Conservation (phyloP, 2,888 invertebrate genomes). For the Thereva unica region DNA sequence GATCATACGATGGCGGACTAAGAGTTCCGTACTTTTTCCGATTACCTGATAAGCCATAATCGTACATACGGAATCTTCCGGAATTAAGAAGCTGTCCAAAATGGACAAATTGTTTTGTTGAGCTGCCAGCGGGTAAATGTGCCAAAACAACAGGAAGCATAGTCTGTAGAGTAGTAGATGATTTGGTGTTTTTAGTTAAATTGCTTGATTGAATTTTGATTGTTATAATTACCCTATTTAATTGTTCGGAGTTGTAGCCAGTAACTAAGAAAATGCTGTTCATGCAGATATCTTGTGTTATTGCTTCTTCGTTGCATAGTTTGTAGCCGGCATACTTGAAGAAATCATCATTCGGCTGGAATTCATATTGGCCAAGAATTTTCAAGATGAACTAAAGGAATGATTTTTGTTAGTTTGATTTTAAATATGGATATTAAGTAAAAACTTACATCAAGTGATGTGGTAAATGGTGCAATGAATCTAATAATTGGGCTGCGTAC, state of each 20-base stretch:
- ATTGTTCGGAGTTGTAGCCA: constrained; percentile 54
- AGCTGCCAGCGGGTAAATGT: constrained; percentile 63
- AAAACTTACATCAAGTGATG: constrained; percentile 8
- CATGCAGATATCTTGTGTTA: constrained; percentile 37
- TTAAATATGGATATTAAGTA: too few species aligned
- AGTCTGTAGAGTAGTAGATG: constrained; percentile 47
- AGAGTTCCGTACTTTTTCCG: constrained; percentile 51
- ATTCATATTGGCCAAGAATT: constrained; percentile 57
- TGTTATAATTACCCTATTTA: constrained; percentile 46
- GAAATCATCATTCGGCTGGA: constrained; percentile 61
- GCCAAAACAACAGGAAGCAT: constrained; percentile 63
- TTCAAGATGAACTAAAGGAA: constrained; percentile 21
- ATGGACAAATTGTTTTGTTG: constrained; percentile 63
- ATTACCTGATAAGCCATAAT: constrained; percentile 51
- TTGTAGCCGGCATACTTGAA: constrained; percentile 57
- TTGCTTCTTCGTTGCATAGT: constrained; percentile 52
- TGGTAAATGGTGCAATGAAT: constrained; percentile 9
- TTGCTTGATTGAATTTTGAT: constrained; percentile 9
- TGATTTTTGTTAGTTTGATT: too few species aligned
- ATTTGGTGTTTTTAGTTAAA: too few species aligned
- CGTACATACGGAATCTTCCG: constrained; percentile 47
- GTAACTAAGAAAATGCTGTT: constrained; percentile 38
- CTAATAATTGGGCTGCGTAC: constrained; percentile 49
- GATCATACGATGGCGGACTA: constrained; percentile 53
- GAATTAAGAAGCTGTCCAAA: constrained; percentile 60